Base-by-base conservation (phyloP, 2,888 invertebrate genomes). In the Chymomyza caudatula region DNA sequence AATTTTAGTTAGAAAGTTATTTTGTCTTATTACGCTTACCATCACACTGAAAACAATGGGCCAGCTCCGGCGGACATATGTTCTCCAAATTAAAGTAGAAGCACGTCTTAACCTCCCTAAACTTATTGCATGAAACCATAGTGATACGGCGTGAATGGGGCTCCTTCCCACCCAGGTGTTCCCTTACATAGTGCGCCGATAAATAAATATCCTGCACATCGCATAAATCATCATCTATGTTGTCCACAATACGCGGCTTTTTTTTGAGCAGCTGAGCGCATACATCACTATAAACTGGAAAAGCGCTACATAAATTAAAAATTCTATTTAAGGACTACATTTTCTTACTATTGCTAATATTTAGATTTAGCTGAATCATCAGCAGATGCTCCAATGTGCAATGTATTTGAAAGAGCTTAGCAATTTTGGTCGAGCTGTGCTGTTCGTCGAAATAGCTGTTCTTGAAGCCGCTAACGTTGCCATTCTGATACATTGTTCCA, bases 321-420 rank as follows among this genome's bases (percentile, higher is more conserved):
- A 3, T n/a, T 4, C 11, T 15, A 29, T 54, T 42, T 11, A 3
- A 51, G 17, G 1, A 23, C 17, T 49, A 49, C 29, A 60, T 4
- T 60, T 15, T 8, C 64, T 65, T 60, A 90, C 90, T 85, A 67
- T 82, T 88, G 42, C 85, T 85, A 42, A 90, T 70, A 79, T 89
- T 90, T 22, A 90, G 75, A 73, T 90, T 78, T 1, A 86, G 83
- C 60, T 90, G 89, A 47, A 90, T 88, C 85, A 89, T 79, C 15
- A 90, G 44, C 8, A 90, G 67, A 73, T 90, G 90, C 66, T 90
- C 90, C 60, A 90, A 56, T 0, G 87, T 82, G 55, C 89, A 86
- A 65, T 90, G 90, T 8, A 90, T 86, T 77, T 90, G 90, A 17
- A 88, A 76, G 2, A 90, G 60, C 61, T 88, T 88, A 0, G 89